A percentile compares a stretch with the other conserved stretches of the same genome.
These are phyloP conservation scores for Magallana angulata DNA, from an alignment of 1,140 invertebrate species.

Conservation along the genomic window DNA sequence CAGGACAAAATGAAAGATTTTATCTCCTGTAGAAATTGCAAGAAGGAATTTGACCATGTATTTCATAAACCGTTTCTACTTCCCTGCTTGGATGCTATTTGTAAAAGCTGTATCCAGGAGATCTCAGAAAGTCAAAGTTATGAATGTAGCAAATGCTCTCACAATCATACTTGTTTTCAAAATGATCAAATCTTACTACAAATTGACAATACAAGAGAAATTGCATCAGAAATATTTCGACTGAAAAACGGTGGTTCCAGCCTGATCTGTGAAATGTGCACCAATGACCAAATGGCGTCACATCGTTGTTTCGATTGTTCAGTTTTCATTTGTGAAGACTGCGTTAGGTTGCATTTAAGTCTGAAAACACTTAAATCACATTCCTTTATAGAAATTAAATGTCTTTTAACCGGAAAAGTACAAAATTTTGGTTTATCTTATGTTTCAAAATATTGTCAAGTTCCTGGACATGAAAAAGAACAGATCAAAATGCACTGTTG, in stretches of 20 bases:
- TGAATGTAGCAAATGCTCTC: not conserved
- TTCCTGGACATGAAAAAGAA: not conserved
- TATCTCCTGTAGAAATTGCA: not conserved
- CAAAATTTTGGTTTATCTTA: not conserved
- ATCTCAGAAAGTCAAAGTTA: not conserved
- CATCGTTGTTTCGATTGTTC: conserved; percentile 2
- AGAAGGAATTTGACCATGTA: not conserved
- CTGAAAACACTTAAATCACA: not conserved
- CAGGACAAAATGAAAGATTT: not conserved
- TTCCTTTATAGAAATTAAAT: not conserved
- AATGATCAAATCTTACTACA: no score
- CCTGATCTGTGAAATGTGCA: not conserved
- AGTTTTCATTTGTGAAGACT: conserved; percentile 10
- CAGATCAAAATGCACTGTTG: not conserved
- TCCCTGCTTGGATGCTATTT: not conserved
- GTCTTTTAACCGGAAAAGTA: not conserved
- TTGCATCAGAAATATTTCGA: not conserved
- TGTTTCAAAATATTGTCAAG: not conserved
- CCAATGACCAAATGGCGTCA: not conserved
- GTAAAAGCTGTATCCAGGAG: not conserved
- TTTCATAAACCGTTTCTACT: not conserved
- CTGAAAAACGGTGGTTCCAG: not conserved
- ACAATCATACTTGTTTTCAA: not conserved
- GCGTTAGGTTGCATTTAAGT: not conserved
- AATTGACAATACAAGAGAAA: not conserved